Evolutionary conservation across 1,140 invertebrate species (phyloP).

Genomic region (Drosophila mauritiana): DNA sequence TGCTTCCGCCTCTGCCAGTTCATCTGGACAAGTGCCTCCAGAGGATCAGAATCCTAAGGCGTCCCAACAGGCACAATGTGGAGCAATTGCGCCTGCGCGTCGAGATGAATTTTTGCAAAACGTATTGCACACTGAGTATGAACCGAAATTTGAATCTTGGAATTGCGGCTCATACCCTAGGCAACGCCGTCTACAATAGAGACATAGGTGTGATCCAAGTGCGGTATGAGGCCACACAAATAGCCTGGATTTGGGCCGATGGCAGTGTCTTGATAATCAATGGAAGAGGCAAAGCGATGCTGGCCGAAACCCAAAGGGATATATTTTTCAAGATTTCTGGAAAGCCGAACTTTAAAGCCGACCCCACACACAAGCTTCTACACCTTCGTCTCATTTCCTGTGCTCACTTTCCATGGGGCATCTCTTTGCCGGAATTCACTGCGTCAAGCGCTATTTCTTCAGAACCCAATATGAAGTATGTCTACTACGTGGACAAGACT

Average conservation of each 20-base stretch:
- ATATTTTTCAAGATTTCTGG: constrained; percentile 6
- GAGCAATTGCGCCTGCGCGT: constrained; percentile 22
- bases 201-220: constrained; percentile 37
- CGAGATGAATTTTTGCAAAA: constrained; percentile 21
- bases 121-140: constrained; percentile 20
- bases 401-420: constrained; percentile 38
- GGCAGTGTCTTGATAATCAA: constrained; percentile 45
- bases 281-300: constrained; percentile 5
- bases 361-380: background rate
- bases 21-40: constrained; percentile 27
- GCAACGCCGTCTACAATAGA: constrained; percentile 17
- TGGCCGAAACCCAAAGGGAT: constrained; percentile 19
- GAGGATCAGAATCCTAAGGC: constrained; percentile 41
- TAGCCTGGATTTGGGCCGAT: constrained; percentile 51
- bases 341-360: background rate
- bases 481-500: constrained; percentile 48
- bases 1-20: constrained; percentile 20
- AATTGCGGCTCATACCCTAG: background rate
- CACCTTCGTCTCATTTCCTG: constrained; percentile 19
- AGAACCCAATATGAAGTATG: constrained; percentile 7
- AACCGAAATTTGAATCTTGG: constrained; percentile 15
- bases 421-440: constrained; percentile 26
- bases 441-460: background rate
- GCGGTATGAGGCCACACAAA: constrained; percentile 11
- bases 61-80: constrained; percentile 9